Percentiles rank a stretch among this genome's conserved stretches.
phyloP scores from a whole-genome alignment of 1,140 invertebrate genomes.

The Capitella teleta region DNA sequence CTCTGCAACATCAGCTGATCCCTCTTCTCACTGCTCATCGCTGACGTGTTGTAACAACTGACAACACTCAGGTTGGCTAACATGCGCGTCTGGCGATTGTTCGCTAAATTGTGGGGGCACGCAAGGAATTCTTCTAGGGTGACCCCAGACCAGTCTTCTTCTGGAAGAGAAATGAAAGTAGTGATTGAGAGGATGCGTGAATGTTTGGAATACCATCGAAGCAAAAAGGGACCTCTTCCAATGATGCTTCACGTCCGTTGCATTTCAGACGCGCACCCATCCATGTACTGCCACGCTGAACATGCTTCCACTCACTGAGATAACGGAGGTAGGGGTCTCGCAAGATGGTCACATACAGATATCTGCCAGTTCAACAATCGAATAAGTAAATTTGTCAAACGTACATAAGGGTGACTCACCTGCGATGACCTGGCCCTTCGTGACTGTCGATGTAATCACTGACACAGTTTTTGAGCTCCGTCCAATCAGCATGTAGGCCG shows the following conservation, averaged over 20 bases:
- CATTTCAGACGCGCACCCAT: constrained; percentile 34
- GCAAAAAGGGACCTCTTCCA: constrained; percentile 49
- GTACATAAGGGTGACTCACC: constrained; percentile 15
- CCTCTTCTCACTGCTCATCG: constrained; percentile 47
- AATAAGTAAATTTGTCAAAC: no score
- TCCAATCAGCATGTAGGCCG: constrained; percentile 97
- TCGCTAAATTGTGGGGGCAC: constrained; percentile 85
- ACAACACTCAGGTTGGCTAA: constrained; percentile 74
- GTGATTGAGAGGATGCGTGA: neutral
- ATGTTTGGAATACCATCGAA: constrained; percentile 25
- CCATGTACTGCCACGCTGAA: constrained; percentile 97
- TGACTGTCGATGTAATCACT: constrained; percentile 37
- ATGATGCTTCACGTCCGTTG: constrained; percentile 61
- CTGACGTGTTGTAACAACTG: constrained; percentile 83
- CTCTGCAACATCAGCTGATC: constrained; percentile 69
- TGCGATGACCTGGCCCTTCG: constrained; percentile 28
- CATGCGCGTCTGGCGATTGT: constrained; percentile 95
- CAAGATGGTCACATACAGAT: constrained; percentile 92
- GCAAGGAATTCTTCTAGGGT: constrained; percentile 72
- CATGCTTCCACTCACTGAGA: constrained; percentile 87
- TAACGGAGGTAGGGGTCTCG: constrained; percentile 82
- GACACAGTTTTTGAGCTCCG: constrained; percentile 69
- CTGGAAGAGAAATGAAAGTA: neutral
- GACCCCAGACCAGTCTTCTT: constrained; percentile 46
- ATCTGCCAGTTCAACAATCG: constrained; percentile 44